These are phyloP conservation scores for Synergus umbraculus DNA, from an alignment of 2,888 invertebrate genomes.

Conservation along the genomic window DNA sequence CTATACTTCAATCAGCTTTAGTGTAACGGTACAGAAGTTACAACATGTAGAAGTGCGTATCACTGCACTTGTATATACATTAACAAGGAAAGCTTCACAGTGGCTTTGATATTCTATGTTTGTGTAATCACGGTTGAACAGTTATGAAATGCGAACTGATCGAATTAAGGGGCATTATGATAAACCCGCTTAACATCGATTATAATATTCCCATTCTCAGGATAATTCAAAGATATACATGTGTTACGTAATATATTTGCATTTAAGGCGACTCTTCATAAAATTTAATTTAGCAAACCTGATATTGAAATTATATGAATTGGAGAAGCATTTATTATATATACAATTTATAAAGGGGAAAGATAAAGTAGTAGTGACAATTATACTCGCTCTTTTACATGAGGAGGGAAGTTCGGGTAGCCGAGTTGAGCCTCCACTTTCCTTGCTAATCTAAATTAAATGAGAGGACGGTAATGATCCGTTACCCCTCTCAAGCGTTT, in stretches of 20 bases:
- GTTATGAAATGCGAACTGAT: constrained; percentile 62
- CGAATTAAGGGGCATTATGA: constrained; percentile 68
- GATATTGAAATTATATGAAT: background rate
- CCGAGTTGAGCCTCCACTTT: constrained; percentile 23
- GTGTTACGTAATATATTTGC: constrained; percentile 37
- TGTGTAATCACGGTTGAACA: constrained; percentile 63
- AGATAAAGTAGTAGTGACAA: constrained; percentile 5
- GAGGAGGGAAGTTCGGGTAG: constrained; percentile 13
- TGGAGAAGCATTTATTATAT: background rate
- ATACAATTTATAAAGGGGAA: background rate
- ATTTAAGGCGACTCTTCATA: background rate
- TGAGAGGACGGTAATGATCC: constrained; percentile 69
- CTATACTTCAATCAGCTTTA: constrained; percentile 22
- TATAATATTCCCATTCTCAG: constrained; percentile 19
- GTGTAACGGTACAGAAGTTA: background rate
- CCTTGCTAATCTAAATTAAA: constrained; percentile 67
- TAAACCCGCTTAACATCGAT: constrained; percentile 54
- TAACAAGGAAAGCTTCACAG: background rate
- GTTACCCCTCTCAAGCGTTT: constrained; percentile 58
- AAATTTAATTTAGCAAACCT: background rate
- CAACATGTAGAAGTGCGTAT: background rate
- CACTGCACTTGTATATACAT: background rate
- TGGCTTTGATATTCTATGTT: constrained; percentile 66
- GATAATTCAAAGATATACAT: background rate
- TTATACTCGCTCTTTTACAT: constrained; percentile 24